These are phyloP conservation scores for Trichopria drosophilae DNA, from an alignment of 2,888 invertebrate genomes.

Conservation along the genomic window DNA sequence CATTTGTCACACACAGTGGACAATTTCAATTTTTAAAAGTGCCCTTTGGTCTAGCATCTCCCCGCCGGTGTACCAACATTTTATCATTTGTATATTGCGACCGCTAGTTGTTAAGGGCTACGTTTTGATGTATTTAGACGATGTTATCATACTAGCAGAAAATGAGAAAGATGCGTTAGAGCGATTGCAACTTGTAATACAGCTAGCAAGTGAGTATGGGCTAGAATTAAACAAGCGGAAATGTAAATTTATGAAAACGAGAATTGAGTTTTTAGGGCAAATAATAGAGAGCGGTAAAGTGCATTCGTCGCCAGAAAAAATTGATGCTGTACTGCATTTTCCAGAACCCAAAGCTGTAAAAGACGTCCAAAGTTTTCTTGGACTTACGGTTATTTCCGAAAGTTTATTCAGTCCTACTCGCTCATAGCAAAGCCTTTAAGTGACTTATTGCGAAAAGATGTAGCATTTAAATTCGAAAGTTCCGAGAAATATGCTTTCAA, in stretches of 20 bases:
- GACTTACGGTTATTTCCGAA: conserved; percentile 30
- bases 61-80: conserved; percentile 27
- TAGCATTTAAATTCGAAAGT: not conserved
- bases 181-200: conserved; percentile 4
- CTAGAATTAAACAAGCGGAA: conserved; percentile 31
- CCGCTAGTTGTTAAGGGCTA: conserved; percentile 19
- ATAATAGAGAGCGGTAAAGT: conserved; percentile 14
- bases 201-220: conserved; percentile 22
- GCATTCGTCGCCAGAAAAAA: too few species aligned
- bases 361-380: too few species aligned
- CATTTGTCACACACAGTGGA: conserved; percentile 32
- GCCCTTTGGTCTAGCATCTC: conserved; percentile 33
- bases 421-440: conserved; percentile 20
- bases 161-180: conserved; percentile 24
- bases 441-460: conserved; percentile 14
- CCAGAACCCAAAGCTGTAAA: too few species aligned
- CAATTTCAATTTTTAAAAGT: conserved; percentile 32
- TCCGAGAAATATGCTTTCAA: not conserved
- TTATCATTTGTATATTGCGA: conserved; percentile 25
- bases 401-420: conserved; percentile 26
- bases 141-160: conserved; percentile 20
- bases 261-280: conserved; percentile 31
- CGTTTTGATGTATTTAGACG: conserved; percentile 28
- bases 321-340: too few species aligned
- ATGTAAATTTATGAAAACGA: conserved; percentile 26